Conservation (phyloP, 2,797 vertebrate genomes). For the Champsocephalus esox region DNA sequence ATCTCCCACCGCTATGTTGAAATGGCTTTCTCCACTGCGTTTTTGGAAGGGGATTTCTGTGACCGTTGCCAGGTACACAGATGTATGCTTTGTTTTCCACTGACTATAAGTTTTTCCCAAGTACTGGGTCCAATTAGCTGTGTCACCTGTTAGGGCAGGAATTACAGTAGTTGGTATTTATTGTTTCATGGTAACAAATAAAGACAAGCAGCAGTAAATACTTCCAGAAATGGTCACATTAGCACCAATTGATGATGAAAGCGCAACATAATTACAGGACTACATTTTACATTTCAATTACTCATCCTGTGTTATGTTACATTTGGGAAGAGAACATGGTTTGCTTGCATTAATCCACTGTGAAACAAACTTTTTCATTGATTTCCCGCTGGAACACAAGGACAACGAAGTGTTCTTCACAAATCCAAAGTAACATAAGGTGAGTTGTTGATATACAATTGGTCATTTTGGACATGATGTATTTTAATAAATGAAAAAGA, state of each 20-base stretch:
- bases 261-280: not conserved
- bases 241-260: not conserved
- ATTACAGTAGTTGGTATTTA: not conserved
- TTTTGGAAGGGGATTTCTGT: fast-evolving
- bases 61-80: conserved; percentile 74
- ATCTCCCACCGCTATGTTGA: conserved; percentile 59
- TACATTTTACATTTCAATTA: too few species aligned
- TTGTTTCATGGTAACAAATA: not conserved
- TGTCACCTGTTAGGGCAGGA: conserved; percentile 17
- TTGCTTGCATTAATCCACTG: too few species aligned
- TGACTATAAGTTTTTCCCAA: conserved; percentile 58
- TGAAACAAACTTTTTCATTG: too few species aligned
- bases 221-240: not conserved
- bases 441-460: too few species aligned
- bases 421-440: too few species aligned
- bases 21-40: fast-evolving
- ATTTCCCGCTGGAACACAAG: too few species aligned
- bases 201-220: not conserved
- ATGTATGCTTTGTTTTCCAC: conserved; percentile 13
- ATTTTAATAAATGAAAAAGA: not conserved
- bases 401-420: too few species aligned
- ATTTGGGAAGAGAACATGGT: too few species aligned
- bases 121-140: not conserved
- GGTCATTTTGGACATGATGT: too few species aligned
- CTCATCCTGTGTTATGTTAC: too few species aligned